Conservation (phyloP, 1,140 invertebrate species). For the Trichogramma pretiosum region DNA sequence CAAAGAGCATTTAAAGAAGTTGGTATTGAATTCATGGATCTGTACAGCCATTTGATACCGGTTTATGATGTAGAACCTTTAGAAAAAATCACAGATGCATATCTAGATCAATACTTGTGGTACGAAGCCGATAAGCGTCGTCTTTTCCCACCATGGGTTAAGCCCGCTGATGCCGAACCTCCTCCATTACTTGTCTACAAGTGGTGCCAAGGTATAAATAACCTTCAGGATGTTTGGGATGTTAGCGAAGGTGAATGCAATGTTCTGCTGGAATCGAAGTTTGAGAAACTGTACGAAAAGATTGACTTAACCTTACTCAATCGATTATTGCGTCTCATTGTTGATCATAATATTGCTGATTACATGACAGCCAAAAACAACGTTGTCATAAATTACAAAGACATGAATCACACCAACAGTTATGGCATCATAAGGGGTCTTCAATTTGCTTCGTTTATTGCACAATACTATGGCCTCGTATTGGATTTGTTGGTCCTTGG, state of each 20-base stretch:
- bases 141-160: conserved; percentile 97
- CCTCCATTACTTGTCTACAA: conserved; percentile 97
- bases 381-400: conserved; percentile 99
- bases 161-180: conserved; percentile 96
- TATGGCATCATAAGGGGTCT: conserved; percentile 97
- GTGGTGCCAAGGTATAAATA: conserved; percentile 99
- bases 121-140: conserved; percentile 98
- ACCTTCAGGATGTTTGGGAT: conserved; percentile 98
- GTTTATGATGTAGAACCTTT: conserved; percentile 99
- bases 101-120: conserved; percentile 99
- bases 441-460: conserved; percentile 98
- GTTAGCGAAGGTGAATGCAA: conserved; percentile 97
- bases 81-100: conserved; percentile 99
- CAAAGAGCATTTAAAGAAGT: conserved; percentile 98
- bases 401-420: conserved; percentile 99
- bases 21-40: conserved; percentile 99
- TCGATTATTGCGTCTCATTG: conserved; percentile 87
- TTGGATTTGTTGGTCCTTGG: conserved; percentile 93
- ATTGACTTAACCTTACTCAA: conserved; percentile 98
- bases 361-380: conserved; percentile 99
- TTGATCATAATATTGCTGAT: conserved; percentile 99
- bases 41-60: conserved; percentile 97
- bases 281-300: conserved; percentile 98
- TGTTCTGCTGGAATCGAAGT: conserved; percentile 93
- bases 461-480: conserved; percentile 95